Base-by-base conservation (phyloP, 2,888 invertebrate species). In the Drosophila mercatorum region DNA sequence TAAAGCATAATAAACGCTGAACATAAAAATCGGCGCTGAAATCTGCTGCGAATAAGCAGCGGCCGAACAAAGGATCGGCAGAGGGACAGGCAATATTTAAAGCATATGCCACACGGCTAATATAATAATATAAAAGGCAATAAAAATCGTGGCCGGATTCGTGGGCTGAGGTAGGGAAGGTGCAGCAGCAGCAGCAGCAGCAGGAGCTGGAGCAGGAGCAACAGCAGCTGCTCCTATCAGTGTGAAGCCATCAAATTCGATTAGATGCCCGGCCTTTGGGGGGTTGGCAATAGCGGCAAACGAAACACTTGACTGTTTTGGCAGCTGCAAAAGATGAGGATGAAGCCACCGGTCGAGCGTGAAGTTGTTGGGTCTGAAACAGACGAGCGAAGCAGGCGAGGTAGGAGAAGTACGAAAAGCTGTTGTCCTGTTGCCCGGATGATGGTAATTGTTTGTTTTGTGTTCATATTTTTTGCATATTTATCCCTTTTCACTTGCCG, bases 161-260 rank as follows among this genome's bases (percentile, higher is more conserved):
- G 71, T 55, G 53, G 75, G 46, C 59, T 56, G 46, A 57, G 59
- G 61, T 59, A 64, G 64, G 70, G 53, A 43, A 72, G 70, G 64
- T 71, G 63, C 52, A 74, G 74, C 56, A 59, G 49, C 83, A 88
- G 90, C 77, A 86, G 90, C 56, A 59, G 46, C 83, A 88, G 90
- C 77, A 86, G 90, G 88, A 17, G 41, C 28, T 11, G 41, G 81
- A 88, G 91, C 90, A 68, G 69, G 57, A 68, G 60, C 90, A 22
- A 34, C 51, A 43, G 56, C 89, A 89, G 90, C 90, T 91, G 91
- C 78, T 74, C 75, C 88, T 91, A 91, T 91, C 91, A 91, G 90
- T 91, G 91, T 90, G 87, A 91, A 91, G 86, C 80, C 79, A 91
- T 91, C 89, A 79, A 78, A 90, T 90, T 89, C 90, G 89, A 89